Evolutionary conservation across 2,888 invertebrate genomes (phyloP), one percentile per base, ranked within the genome.

Genomic region (Formica aserva): DNA sequence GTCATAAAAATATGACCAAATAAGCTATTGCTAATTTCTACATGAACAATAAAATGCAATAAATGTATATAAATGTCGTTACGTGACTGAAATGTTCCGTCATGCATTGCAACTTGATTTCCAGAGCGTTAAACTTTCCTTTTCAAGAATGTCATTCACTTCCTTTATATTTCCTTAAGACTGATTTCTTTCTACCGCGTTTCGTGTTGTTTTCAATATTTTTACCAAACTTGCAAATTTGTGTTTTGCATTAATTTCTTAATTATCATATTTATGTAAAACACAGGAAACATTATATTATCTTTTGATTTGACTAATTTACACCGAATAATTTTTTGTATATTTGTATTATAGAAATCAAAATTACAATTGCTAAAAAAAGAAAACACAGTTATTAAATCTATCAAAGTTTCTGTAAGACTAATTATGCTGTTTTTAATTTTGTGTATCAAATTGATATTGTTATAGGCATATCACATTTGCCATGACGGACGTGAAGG

Each of bases 401-500:
- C n/a, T 8, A 52, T 52, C 8, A 41, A 18, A 66, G 13, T 66
- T 2, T 0, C 8, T 9, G 22, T 48, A 22, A n/a, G 1, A 52
- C 8, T 69, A 48, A 2, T n/a, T 52, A 22, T 35, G 1, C 13
- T 11, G 1, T 3, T 6, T 32, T 69, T 48, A 22, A 48, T 29
- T 65, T 29, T 26, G 3, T 66, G 2, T 18, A 11, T 35, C 5
- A 18, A 72, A 29, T n/a, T 52, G 6, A 15, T 66, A 38, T 81
- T 62, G 0, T 90, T 93, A 9, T 94, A 98, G 97, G 98, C 97
- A 0, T 98, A 98, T 95, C 98, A 98, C 95, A 97, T 98, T 15
- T 98, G 98, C 92, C 98, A 98, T 92, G 98, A 98, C 91, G 98
- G 98, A 0, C 96, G 98, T 15, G 98, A 98, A 93, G 98, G 98